A percentile compares a stretch with the other conserved stretches of the same genome.
These are phyloP conservation scores for Capitulum mitella DNA, from an alignment of 2,888 invertebrate species.

Conservation along the genomic window DNA sequence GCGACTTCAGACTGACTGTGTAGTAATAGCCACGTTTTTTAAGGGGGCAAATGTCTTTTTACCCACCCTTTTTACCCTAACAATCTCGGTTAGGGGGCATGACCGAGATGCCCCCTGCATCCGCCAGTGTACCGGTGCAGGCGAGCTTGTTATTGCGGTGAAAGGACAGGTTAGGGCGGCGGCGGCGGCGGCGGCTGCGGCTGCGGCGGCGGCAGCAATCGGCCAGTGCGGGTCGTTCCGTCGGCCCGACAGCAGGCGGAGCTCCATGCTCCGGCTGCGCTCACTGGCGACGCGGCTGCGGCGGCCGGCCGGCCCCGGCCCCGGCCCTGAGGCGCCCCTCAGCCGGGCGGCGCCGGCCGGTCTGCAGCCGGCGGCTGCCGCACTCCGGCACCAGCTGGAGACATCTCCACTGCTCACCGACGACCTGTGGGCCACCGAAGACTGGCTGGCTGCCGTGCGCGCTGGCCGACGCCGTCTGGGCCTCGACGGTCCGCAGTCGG, in stretches of 20 bases:
- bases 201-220: too few species aligned
- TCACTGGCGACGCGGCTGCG: background rate
- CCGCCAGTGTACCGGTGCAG: too few species aligned
- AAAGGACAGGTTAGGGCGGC: too few species aligned
- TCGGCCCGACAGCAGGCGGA: background rate
- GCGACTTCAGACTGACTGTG: too few species aligned
- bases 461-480: background rate
- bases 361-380: background rate
- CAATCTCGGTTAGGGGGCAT: too few species aligned
- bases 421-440: background rate
- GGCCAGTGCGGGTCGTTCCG: background rate
- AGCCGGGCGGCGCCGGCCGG: background rate
- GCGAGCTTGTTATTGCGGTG: too few species aligned
- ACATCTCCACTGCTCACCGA: background rate
- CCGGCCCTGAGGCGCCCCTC: background rate
- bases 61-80: too few species aligned
- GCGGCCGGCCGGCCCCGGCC: background rate
- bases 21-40: too few species aligned
- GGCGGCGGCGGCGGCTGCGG: too few species aligned
- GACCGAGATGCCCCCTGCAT: too few species aligned
- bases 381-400: background rate
- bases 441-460: background rate
- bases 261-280: background rate
- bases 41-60: too few species aligned
- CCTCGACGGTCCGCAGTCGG: constrained; percentile 32